Evolutionary conservation across 2,888 invertebrate genomes (phyloP), one percentile per base, ranked within the genome.

Genomic region (Ptychoptera contaminata): DNA sequence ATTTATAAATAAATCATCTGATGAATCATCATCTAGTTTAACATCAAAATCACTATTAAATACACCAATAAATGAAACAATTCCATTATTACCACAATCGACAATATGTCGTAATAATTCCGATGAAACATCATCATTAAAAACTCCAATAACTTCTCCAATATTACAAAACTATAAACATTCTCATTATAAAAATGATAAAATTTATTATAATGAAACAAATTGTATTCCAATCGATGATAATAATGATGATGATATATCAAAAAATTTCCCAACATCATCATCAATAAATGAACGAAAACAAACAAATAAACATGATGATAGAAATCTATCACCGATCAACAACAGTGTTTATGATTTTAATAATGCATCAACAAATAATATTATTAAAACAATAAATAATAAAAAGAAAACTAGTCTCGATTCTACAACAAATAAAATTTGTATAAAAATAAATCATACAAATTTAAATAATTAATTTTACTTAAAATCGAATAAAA

Each of bases 11-110:
- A 44, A 47, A 43, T 45, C 44, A 12, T 52, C 52, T 39, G 52
- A 52, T 43, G 50, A 50, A 40, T 53, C 53, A 43, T 49, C 52
- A 34, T 50, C 50, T 50, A 52, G 51, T 50, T 51, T 51, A 36
- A 48, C 48, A 44, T 45, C 46, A 34, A 51, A 50, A 45, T 53
- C 53, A 41, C 45, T 51, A 36, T 46, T 51, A 45, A 51, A 49
- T 14, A 51, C 53, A 35, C 52, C 52, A 44, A 48, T 52, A 7
- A 52, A 52, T 48, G 53, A 53, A 37, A 46, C 45, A 37, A 42
- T 48, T 12, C 52, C 52, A 16, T 37, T 49, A 35, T 35, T 49
- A 31, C 37, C 16, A 7, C 40, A 37, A 16, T n/a, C 36, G 8
- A 11, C 4, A 36, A 30, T 43, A 15, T 16, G 14, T 11, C 8